Evolutionary conservation across 1,140 invertebrate genomes (phyloP), one percentile per base, ranked within the genome.

Genomic region (Geopemphigus sp.): DNA sequence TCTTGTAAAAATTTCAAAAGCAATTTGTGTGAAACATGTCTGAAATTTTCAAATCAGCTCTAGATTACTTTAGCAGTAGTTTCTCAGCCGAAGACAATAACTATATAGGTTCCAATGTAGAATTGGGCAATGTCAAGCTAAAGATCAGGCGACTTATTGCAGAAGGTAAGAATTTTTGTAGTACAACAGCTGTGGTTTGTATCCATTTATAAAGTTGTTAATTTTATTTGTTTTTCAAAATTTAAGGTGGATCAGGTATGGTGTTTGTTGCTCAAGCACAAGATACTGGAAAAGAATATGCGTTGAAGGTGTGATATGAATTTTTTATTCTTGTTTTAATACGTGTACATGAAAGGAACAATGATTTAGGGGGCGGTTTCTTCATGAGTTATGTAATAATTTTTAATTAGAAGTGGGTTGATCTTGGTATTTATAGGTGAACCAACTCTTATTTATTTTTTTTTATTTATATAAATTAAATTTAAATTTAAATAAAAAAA

Each of bases 251-350:
- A 83, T 97, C 94, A 90, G 95, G 94, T 68, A 93, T 95, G 88
- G 95, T 98, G 70, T 98, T 93, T 89, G 91, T 95, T 81, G 95
- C 94, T 82, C 94, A 96, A 89, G 95, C 97, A 89, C 85, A 93
- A 80, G 89, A 90, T 80, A 91, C 90, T 82, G 93, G 93, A 80
- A 94, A 94, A 83, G 94, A 96, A 84, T 97, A 95, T 90, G 95
- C 95, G 83, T 88, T 97, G 81, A 95, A 95, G 87, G 90, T 91
- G 90, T 91, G 83, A 85, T 80, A 26, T 70, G 26, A 47, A 14
- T 1, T 54, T 70, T n/a, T 26, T 53, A 29, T 17, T 22, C 15
- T 54, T 72, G 10, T 54, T 29, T 53, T 10, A 22, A 26, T 45
- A 45, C 5, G 39, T 0, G 8, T n/a, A 12, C 2, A n/a, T 45